phyloP scores from a whole-genome alignment of 1,140 invertebrate species.

The Lasioglossum albipes region DNA sequence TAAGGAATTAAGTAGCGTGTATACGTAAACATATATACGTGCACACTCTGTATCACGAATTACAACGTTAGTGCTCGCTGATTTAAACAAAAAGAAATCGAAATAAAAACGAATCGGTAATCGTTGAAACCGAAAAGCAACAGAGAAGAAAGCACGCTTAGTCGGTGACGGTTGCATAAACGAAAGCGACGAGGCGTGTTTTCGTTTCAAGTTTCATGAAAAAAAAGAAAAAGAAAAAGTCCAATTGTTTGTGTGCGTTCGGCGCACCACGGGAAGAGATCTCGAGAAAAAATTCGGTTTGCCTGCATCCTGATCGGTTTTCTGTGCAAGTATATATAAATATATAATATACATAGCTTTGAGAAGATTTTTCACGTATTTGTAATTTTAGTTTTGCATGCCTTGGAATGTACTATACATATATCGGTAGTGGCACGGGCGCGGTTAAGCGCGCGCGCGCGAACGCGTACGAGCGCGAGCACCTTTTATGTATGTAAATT shows the following conservation, averaged over 20 bases:
- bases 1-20: constrained; percentile 4
- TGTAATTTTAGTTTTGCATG: constrained; percentile 62
- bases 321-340: constrained; percentile 58
- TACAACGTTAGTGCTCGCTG: constrained; percentile 3
- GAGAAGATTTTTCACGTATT: constrained; percentile 55
- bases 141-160: constrained; percentile 37
- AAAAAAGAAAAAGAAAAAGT: too few relatives aligned
- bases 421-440: constrained; percentile 21
- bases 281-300: constrained; percentile 57
- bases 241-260: not conserved
- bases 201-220: not conserved
- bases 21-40: constrained; percentile 31
- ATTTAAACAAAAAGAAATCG: not conserved
- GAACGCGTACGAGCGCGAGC: constrained; percentile 1
- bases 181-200: constrained; percentile 16
- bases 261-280: constrained; percentile 1
- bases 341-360: constrained; percentile 52
- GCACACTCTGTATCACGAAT: constrained; percentile 15
- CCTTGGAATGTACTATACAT: constrained; percentile 25
- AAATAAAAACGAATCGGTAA: not conserved
- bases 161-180: not conserved
- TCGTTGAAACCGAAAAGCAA: not conserved
- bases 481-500: not conserved
- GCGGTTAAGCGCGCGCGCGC: not conserved
- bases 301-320: constrained; percentile 49